Conservation (phyloP, 2,888 invertebrate genomes). For the Diplolepis rosae region DNA sequence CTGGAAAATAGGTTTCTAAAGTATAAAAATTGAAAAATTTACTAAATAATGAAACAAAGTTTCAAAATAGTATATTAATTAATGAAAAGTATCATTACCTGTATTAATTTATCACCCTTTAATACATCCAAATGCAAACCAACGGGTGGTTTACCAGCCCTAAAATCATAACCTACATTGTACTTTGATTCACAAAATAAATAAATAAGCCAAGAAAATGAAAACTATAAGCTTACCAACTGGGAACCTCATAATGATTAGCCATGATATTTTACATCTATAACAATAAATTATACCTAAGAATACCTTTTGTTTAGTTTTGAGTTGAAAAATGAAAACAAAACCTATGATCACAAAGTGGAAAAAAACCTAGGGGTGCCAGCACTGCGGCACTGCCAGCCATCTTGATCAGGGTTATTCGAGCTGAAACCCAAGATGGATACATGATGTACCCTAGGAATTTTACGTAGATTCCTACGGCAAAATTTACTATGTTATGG, state of each 20-base stretch:
- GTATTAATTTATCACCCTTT: conserved; percentile 97
- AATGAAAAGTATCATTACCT: conserved; percentile 74
- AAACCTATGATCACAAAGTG: background rate
- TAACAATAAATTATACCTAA: background rate
- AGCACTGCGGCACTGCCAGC: too few species aligned
- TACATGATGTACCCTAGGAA: too few species aligned
- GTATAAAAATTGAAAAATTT: background rate
- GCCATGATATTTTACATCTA: conserved; percentile 78
- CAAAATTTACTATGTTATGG: too few species aligned
- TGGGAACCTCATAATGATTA: conserved; percentile 93
- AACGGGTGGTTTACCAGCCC: conserved; percentile 98
- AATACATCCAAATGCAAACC: conserved; percentile 98
- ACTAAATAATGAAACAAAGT: background rate
- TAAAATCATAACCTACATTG: conserved; percentile 72
- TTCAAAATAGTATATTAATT: background rate
- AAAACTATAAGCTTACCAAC: conserved; percentile 80
- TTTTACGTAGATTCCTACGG: too few species aligned
- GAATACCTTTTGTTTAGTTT: background rate
- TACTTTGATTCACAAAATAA: background rate
- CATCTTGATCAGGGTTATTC: too few species aligned
- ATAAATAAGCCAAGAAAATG: background rate
- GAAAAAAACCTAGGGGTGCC: too few species aligned
- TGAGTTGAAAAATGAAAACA: background rate
- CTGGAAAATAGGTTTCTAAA: background rate
- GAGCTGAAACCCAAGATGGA: too few species aligned